Evolutionary conservation across 2,888 invertebrate genomes (phyloP), one percentile per base, ranked within the genome.

Genomic region (Pandemis heparana): DNA sequence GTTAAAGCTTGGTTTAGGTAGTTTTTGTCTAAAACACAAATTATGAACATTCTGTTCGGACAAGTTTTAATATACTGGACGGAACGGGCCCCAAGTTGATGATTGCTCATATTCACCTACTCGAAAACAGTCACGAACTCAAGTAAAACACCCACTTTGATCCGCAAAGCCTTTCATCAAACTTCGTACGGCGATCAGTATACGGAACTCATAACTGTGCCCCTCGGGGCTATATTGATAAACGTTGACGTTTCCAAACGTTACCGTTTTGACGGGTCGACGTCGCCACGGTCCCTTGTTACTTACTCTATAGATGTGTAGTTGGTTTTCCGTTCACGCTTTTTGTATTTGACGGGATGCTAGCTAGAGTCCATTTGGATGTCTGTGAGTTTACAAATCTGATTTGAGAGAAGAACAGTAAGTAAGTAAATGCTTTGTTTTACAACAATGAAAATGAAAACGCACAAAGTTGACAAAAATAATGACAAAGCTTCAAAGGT

Each of bases 291-390:
- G 59, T 53, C 56, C 56, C 56, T 56, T 23, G 56, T 56, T 60
- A 39, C 60, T 56, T 60, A 39, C 60, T 79, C 81, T 77, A 72
- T 80, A 79, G 79, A 73, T 75, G 51, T 10, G 56, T 56, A 10
- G n/a, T 12, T 56, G 23, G 18, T 23, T 56, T 12, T 10, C 0
- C 56, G 56, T 56, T 56, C 18, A 10, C 56, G 56, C n/a, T 12
- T 12, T 5, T 56, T 56, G 12, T n/a, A n/a, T 5, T 23, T 56
- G 23, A 12, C 53, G 8, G 53, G 9, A 18, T 8, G 16, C 18
- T 4, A 32, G 23, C 23, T 2, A 4, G 23, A 18, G 53, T 18
- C 8, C 7, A n/a, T 51, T 12, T 10, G 12, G 10, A 43, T 9
- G 10, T 48, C n/a, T n/a, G 14, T n/a, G 46, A 5, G n/a, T 48